phyloP scores from a whole-genome alignment of 2,888 invertebrate genomes.

The Catonia carolina region DNA sequence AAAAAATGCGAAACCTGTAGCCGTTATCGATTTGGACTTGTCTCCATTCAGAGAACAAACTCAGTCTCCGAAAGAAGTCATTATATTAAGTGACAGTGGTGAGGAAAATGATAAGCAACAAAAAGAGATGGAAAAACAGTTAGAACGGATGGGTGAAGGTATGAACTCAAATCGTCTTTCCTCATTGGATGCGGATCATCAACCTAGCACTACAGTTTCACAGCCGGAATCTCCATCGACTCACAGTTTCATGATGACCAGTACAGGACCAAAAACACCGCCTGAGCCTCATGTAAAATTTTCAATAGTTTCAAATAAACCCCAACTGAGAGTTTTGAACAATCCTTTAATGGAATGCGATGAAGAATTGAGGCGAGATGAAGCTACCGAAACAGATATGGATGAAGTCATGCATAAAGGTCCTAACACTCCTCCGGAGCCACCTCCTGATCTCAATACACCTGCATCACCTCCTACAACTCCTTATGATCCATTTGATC shows the following conservation, averaged over 20 bases:
- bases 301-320: slow-evolving; percentile 49
- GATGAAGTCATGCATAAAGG: slow-evolving; percentile 49
- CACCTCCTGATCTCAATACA: slow-evolving; percentile 44
- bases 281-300: slow-evolving; percentile 66
- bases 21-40: slow-evolving; percentile 77
- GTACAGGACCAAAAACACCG: slow-evolving; percentile 64
- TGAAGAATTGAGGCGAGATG: slow-evolving; percentile 40
- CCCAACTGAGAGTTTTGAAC: slow-evolving; percentile 47
- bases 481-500: slow-evolving; percentile 86
- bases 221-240: slow-evolving; percentile 34
- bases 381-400: slow-evolving; percentile 35
- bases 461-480: slow-evolving; percentile 55
- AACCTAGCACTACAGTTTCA: slow-evolving; percentile 24
- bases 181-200: slow-evolving; percentile 20
- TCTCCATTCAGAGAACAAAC: slow-evolving; percentile 78
- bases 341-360: slow-evolving; percentile 54
- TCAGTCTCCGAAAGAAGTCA: slow-evolving; percentile 72
- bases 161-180: slow-evolving; percentile 21
- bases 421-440: slow-evolving; percentile 65
- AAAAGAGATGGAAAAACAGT: slow-evolving; percentile 20
- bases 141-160: slow-evolving; percentile 23
- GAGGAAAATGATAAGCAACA: slow-evolving; percentile 25
- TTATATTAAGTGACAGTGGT: slow-evolving; percentile 70
- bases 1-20: slow-evolving; percentile 63
- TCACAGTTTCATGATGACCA: slow-evolving; percentile 38